Evolutionary conservation across 2,888 invertebrate genomes (phyloP), one percentile per base, ranked within the genome.

Genomic region (Cheilosia urbana): DNA sequence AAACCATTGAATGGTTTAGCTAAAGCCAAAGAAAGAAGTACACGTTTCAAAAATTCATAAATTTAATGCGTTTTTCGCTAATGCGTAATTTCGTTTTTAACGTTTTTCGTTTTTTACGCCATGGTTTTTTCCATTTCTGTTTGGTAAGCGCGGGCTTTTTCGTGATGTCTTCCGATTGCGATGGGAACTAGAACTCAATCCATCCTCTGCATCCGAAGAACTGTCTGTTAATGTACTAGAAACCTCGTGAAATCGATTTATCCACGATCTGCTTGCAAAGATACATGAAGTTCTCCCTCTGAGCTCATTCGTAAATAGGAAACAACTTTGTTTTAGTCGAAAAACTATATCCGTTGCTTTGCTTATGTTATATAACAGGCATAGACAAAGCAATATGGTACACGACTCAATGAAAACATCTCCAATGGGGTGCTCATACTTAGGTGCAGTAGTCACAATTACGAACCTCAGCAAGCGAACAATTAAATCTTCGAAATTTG

Each of bases 401-500:
- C 21, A 11, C 0, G 53, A 0, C 9, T 83, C 72, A 19, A 47
- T 17, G 45, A 83, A 21, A 2, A 72, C 62, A 2, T 27, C 34
- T n/a, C 30, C 6, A 5, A 2, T 6, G 11, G 11, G 37, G n/a
- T 49, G 11, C 0, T 65, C 19, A 19, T 51, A 15, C 37, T 55
- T 51, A 2, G 68, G 73, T 1, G 13, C 21, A n/a, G 40, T 15
- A 6, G 2, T 24, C 4, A 21, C 11, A 15, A 73, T 27, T 4
- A n/a, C 15, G 7, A n/a, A 37, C 17, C 49, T 49, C 1, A 79
- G 3, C 7, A 37, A 17, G 3, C 57, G 63, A 34, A 63, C 57
- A 9, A 79, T 63, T 1, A 79, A 24, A 34, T 51, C 73, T 27
- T 79, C 68, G n/a, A 83, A 40, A 58, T 79, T 83, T n/a, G 19